Evolutionary conservation across 1,140 invertebrate species (phyloP), one percentile per base, ranked within the genome.

Genomic region (Neodiprion virginianus): DNA sequence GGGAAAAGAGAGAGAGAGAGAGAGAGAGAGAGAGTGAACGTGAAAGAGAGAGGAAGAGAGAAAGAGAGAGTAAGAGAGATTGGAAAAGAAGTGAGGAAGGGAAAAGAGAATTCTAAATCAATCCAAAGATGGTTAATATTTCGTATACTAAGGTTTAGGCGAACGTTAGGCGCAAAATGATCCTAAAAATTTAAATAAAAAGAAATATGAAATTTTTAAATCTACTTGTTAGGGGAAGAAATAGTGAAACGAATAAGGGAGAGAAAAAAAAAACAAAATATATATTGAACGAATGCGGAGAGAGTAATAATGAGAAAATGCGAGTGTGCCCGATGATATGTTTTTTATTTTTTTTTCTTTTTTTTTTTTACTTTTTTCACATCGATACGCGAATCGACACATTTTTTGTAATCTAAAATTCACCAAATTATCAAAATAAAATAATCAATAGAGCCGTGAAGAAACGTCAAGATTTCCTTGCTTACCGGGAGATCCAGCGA

Each of bases 401-500:
- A 21, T 21, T 21, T 21, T 21, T 21, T 21, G 17, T 21, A 21
- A 21, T 21, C 17, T 21, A 21, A 21, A 21, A 21, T 21, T 21
- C 17, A 21, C 17, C 17, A 21, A 21, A 21, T 21, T 21, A 0
- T 68, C 8, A 68, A 68, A 21, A 28, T 28, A 84, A 87, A 88
- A 88, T 88, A 88, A 88, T 88, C 87, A 86, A 88, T 86, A 88
- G 86, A 87, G 80, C 17, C 17, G 17, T 21, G 17, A 21, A 21
- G 17, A 21, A 21, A 21, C 80, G 86, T 86, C 85, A 21, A 21
- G 85, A 84, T 84, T 85, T 88, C 85, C 87, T 88, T 88, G 87
- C 80, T 85, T 88, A 88, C 87, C 87, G 87, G 87, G 86, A 84
- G 86, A 85, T 86, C 82, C 87, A 86, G 85, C 67, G n/a, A 68